Evolutionary conservation across 2,888 invertebrate species (phyloP), one percentile per base, ranked within the genome.

Genomic region (Sesia bembeciformis): DNA sequence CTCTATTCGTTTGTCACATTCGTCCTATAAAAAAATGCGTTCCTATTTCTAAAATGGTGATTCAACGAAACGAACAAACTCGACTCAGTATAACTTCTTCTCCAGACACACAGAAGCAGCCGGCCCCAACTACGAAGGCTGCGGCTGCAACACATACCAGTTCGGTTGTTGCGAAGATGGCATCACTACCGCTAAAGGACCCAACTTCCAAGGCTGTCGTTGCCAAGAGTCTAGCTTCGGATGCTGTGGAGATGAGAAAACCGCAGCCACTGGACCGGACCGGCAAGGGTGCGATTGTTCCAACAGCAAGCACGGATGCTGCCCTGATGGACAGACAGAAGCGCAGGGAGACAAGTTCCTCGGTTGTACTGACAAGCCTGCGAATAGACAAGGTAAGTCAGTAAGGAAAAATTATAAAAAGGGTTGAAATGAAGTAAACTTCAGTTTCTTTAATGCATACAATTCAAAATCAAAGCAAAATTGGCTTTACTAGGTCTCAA

Each of bases 131-230:
- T 93, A 90, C 68, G 92, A 94, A 65, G 98, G 97, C 6, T 98
- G 98, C 72, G 90, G 92, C 0, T 97, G 97, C 71, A 92, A 94
- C 70, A 95, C 96, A 0, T 95, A 93, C 86, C 96, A 97, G 74
- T 97, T 96, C 74, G 97, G 97, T 3, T 98, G 98, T 72, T 98
- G 98, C 69, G 92, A 94, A 0, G 96, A 97, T 82, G 97, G 97
- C 0, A 81, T 93, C 57, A 93, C 93, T 0, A 78, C 91, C 54
- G 95, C 97, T 4, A 92, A 91, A 71, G 97, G 98, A 0, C 81
- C 81, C 4, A 71, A 70, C 53, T 69, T 74, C 43, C 76, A 81
- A 84, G 95, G 96, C 5, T 97, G 97, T 70, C 93, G 94, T 57
- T 97, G 97, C 76, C 88, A 92, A 51, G 91, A 93, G 59, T 92